These are phyloP conservation scores for Apodemia duryi DNA, from an alignment of 2,888 invertebrate species.

Conservation along the genomic window DNA sequence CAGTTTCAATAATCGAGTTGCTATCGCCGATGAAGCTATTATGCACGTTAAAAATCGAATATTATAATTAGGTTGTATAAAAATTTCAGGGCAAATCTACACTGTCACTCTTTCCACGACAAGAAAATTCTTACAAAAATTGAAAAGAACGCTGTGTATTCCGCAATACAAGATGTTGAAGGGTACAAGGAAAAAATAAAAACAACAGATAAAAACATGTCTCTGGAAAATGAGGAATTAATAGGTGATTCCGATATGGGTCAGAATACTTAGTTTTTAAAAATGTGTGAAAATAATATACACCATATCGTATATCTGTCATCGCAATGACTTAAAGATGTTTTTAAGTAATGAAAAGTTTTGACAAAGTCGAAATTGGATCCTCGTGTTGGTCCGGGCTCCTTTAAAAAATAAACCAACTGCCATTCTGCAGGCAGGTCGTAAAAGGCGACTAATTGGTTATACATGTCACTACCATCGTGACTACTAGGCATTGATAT, in stretches of 20 bases:
- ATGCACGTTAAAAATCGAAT: background rate
- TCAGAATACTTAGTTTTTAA: slow-evolving; percentile 15
- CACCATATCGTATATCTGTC: background rate
- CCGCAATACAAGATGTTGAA: slow-evolving; percentile 40
- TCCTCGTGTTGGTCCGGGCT: too few species aligned
- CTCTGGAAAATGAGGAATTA: slow-evolving; percentile 25
- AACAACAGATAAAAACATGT: slow-evolving; percentile 22
- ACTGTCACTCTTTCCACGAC: slow-evolving; percentile 70
- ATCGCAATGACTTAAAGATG: background rate
- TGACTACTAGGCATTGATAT: too few species aligned
- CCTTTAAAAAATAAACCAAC: too few species aligned
- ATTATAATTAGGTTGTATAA: background rate
- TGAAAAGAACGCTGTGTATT: slow-evolving; percentile 62
- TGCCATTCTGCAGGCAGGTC: too few species aligned
- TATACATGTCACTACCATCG: too few species aligned
- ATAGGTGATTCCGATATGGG: slow-evolving; percentile 4
- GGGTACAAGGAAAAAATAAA: slow-evolving; percentile 35
- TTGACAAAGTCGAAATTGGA: too few species aligned
- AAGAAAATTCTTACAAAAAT: slow-evolving; percentile 68
- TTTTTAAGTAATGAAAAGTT: too few species aligned
- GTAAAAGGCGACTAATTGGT: too few species aligned
- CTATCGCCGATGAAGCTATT: too few species aligned
- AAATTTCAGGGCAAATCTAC: slow-evolving; percentile 57
- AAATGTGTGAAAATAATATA: background rate
- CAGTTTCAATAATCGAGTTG: too few species aligned